Evolutionary conservation across 2,888 invertebrate genomes (phyloP), one percentile per base, ranked within the genome.

Genomic region (Parthenolecanium corni): DNA sequence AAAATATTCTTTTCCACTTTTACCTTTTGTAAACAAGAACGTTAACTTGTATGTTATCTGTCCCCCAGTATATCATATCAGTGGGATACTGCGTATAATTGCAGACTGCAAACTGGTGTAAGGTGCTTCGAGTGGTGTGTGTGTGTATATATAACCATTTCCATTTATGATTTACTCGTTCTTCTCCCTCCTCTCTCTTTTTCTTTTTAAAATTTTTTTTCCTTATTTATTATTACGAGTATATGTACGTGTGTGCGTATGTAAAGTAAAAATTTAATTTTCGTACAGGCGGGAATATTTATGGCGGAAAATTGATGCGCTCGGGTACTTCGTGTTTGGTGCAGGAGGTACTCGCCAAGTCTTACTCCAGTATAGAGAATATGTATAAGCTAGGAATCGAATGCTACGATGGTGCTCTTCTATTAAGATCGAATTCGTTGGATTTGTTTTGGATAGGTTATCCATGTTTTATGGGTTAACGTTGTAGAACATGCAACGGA

Each of bases 21-120:
- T 58, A 49, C 44, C 52, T 52, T 58, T 49, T 58, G 58, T 49
- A 58, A 58, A 58, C 58, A 58, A 49, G 38, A 49, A 47, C 58
- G 38, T 21, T 23, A 58, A 46, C 57, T 57, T 57, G 57, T 57
- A 57, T 57, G 47, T 47, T 47, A 57, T 57, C 57, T 58, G 58
- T 58, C 58, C 47, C n/a, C 31, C 18, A 49, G 49, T 58, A 36
- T 58, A 49, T 38, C 46, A 46, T 57, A 47, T 25, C 58, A 36
- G 58, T 58, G 58, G 58, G 36, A 38, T 58, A 49, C 58, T 49
- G 16, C 21, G 46, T 58, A 47, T 49, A 47, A 58, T 58, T 49
- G 58, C 58, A 21, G 47, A 24, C 47, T 57, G 54, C 49, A 21
- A 49, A 49, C 57, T 20, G 18, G 57, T 46, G 54, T 21, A 54